Conservation (phyloP, 2,888 invertebrate species). For the Ramazzottius varieornatus region DNA sequence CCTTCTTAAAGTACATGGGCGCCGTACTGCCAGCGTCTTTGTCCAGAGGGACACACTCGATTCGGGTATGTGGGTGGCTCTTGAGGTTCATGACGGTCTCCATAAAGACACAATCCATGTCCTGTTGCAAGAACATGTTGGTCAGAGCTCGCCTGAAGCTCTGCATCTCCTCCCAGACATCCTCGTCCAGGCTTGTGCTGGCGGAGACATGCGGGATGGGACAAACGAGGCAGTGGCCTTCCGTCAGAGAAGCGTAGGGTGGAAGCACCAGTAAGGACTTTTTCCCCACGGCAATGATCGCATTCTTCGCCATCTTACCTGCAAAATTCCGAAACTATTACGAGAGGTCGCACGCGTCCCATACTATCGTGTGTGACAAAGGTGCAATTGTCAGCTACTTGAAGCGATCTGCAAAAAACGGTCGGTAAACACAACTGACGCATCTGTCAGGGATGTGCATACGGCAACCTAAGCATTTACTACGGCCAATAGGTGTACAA, state of each 20-base stretch:
- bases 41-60: slow-evolving; percentile 67
- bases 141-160: slow-evolving; percentile 48
- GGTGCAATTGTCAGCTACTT: too few relatives aligned
- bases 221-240: slow-evolving; percentile 56
- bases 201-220: slow-evolving; percentile 54
- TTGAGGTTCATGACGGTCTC: slow-evolving; percentile 53
- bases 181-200: slow-evolving; percentile 63
- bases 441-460: too few relatives aligned
- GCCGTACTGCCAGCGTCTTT: slow-evolving; percentile 58
- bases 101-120: slow-evolving; percentile 60
- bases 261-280: slow-evolving; percentile 50
- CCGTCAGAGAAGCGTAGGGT: slow-evolving; percentile 44
- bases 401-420: too few relatives aligned
- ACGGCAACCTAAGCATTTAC: too few relatives aligned
- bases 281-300: slow-evolving; percentile 49
- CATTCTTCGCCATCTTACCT: slow-evolving; percentile 49
- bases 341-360: too few relatives aligned
- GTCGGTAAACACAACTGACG: too few relatives aligned
- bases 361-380: too few relatives aligned
- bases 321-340: too few relatives aligned
- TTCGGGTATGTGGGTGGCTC: slow-evolving; percentile 49
- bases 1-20: slow-evolving; percentile 83
- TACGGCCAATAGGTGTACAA: too few relatives aligned
- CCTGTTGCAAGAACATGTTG: slow-evolving; percentile 40
- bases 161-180: slow-evolving; percentile 69